Evolutionary conservation across 2,797 vertebrate genomes (phyloP).

Genomic region (Sandelia bainsii): DNA sequence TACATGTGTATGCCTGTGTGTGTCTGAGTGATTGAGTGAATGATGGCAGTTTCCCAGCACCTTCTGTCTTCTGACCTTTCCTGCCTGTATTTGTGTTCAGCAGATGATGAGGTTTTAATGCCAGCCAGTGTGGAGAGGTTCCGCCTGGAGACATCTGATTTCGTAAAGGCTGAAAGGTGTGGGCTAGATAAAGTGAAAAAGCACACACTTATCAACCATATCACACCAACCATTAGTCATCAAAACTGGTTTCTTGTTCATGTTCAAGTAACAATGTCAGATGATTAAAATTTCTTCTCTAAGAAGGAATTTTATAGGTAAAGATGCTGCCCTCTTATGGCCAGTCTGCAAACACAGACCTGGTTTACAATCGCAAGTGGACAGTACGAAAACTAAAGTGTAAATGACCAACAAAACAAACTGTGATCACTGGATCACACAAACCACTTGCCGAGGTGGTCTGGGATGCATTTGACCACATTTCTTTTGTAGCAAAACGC

Average conservation of each 20-base stretch:
- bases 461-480: too few species aligned
- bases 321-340: neutral
- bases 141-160: conserved; percentile 22
- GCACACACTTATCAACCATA: neutral
- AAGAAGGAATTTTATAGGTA: neutral
- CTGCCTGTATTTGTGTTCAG: conserved; percentile 56
- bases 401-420: too few species aligned
- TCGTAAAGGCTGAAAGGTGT: neutral
- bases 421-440: too few species aligned
- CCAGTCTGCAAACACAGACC: too few species aligned
- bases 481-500: too few species aligned
- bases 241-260: neutral
- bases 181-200: conserved; percentile 1
- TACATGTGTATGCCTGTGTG: conserved; percentile 7
- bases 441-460: too few species aligned
- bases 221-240: neutral
- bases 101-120: conserved; percentile 70
- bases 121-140: conserved; percentile 29
- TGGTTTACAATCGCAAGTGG: too few species aligned
- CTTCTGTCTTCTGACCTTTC: conserved; percentile 68
- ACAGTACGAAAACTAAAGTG: too few species aligned
- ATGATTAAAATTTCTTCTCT: too few species aligned
- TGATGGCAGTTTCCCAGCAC: conserved; percentile 39
- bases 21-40: conserved; percentile 34
- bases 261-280: neutral